A percentile compares a stretch with the other conserved stretches of the same genome.
Conservation (phyloP, 2,888 invertebrate genomes). For the Ceratothoa steindachneri region DNA sequence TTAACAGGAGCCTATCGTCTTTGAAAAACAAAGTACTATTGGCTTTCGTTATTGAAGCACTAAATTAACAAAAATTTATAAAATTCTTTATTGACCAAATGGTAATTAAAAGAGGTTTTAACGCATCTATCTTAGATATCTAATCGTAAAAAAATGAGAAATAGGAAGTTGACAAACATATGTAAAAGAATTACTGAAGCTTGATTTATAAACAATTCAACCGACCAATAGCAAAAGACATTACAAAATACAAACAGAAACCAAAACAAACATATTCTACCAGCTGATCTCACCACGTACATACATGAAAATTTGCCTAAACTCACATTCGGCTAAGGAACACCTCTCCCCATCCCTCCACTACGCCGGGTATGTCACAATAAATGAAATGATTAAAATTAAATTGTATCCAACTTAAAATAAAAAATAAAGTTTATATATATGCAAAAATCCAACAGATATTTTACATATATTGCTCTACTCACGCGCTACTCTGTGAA, state of each 20-base stretch:
- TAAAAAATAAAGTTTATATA: too few species aligned
- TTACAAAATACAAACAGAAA: neutral
- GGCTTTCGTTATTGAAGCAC: neutral
- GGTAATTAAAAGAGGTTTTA: neutral
- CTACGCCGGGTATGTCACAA: too few species aligned
- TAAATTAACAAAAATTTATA: neutral
- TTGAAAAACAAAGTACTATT: slow-evolving; percentile 2
- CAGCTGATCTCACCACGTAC: slow-evolving; percentile 3
- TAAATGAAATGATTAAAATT: too few species aligned
- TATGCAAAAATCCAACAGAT: too few species aligned
- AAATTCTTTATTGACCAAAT: neutral
- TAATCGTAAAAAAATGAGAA: too few species aligned
- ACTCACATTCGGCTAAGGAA: too few species aligned
- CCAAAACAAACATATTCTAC: slow-evolving; percentile 2
- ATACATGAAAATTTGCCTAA: neutral
- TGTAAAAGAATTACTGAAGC: neutral
- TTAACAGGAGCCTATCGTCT: neutral
- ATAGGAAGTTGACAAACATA: too few species aligned
- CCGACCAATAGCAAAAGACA: neutral
- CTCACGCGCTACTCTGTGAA: too few species aligned
- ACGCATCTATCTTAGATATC: too few species aligned
- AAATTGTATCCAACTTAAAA: too few species aligned
- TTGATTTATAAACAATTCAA: neutral
- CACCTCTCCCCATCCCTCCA: too few species aligned
- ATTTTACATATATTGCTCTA: too few species aligned